Base-by-base conservation (phyloP, 2,888 invertebrate species). In the Harpalus rubripes region DNA sequence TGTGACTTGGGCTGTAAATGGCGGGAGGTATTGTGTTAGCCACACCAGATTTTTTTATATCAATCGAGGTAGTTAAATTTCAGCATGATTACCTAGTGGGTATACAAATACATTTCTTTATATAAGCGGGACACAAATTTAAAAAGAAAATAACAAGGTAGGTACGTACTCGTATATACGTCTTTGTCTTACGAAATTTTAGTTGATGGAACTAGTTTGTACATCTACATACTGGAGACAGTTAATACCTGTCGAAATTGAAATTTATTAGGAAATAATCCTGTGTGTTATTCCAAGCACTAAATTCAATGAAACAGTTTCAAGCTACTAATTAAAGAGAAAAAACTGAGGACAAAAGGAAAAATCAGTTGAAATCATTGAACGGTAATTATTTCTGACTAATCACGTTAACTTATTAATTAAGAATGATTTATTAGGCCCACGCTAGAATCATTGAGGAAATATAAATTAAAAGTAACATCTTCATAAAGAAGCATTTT, bases 321-420 rank as follows among this genome's bases (percentile, higher is more conserved):
- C 16, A 15, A 63, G 22, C 63, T 12, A 63, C 32, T 68, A 68
- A 68, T 68, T 68, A 68, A 39, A 32, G 68, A 68, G 12, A 68
- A 68, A 68, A 68, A 68, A 68, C 68, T 39, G 1, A 39, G 41
- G 41, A 68, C 68, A 74, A 74, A 74, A 74, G 72, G 44, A 52
- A 44, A 74, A 74, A 74, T 74, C 52, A 74, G 44, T 74, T 41
- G 18, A 44, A 74, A 74, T 74, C 72, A 79, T 41, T 61, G 52
- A 79, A 59, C 52, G 61, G 79, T 52, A 79, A 79, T 79, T 59
- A 79, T 61, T 61, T 79, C 41, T 59, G 79, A 79, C 79, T 79
- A 79, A 79, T 79, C 79, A 79, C 61, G 61, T 26, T 59, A 79
- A 61, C 39, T 79, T 79, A 79, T 79, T 79, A 79, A 79, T 61